Evolutionary conservation across 2,888 invertebrate genomes (phyloP), one percentile per base, ranked within the genome.

Genomic region (Eupithecia tripunctaria): DNA sequence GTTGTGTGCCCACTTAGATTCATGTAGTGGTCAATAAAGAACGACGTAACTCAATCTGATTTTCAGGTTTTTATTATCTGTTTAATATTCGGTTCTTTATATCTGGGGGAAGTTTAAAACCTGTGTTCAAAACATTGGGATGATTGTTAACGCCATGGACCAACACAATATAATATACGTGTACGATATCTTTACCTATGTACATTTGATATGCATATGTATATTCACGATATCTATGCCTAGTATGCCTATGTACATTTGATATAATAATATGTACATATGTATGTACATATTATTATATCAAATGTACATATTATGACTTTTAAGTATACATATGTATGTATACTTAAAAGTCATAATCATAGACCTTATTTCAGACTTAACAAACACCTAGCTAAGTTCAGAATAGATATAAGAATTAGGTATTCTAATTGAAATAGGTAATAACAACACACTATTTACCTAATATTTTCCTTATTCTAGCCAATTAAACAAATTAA

Each of bases 1-100:
- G 83, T 86, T 63, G 87, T 86, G 86, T 85, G 85, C 84, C 85
- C 84, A 85, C 85, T 74, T 25, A 43, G 68, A 27, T 27, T 82
- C 79, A 78, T 82, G 81, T 82, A 84, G 82, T 83, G 81, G 83
- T 82, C 81, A 81, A 84, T 84, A 84, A 84, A 81, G 84, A 36
- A 64, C 7, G 36, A 18, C 27, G n/a, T 41, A 38, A 25, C 60
- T 60, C 18, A 51, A 47, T 41, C 64, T 3, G 21, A 47, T 38
- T 21, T 64, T 21, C 21, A 36, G 36, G 21, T 64, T 64, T 36
- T 21, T 64, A 38, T 32, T 36, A 36, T n/a, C 47, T 21, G 51
- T 8, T 51, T 51, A 10, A 14, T 56, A 25, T 21, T 56, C 25
- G 25, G 25, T 56, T 56, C 12, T 25, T 5, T 25, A 12, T 56